A percentile compares a stretch with the other conserved stretches of the same genome.
phyloP scores from a whole-genome alignment of 2,888 invertebrate species.

The Ichneumoninae sp. region DNA sequence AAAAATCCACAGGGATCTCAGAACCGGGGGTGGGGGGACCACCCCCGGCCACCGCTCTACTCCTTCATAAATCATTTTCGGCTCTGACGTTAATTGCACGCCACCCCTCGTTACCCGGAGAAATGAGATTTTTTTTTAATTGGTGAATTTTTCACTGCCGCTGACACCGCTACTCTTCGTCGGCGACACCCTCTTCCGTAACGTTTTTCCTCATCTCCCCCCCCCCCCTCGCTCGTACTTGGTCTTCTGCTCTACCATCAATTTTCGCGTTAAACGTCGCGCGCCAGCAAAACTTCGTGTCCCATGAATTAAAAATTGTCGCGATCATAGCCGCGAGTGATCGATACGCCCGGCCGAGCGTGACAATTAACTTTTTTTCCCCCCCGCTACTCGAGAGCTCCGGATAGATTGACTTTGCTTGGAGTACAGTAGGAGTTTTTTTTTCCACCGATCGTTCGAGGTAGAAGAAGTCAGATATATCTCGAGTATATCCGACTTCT shows the following conservation, averaged over 20 bases:
- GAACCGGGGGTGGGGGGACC: constrained; percentile 12
- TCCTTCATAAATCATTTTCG: constrained; percentile 82
- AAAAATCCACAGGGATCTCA: constrained; percentile 62
- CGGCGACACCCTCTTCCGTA: constrained; percentile 51
- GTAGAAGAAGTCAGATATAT: constrained; percentile 3
- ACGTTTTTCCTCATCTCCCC: constrained; percentile 7
- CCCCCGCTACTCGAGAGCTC: background rate
- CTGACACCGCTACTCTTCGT: constrained; percentile 74
- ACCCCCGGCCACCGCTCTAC: constrained; percentile 63
- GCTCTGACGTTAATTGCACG: constrained; percentile 82
- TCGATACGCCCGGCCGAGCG: constrained; percentile 48
- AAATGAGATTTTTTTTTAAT: constrained; percentile 84
- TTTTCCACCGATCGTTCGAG: background rate
- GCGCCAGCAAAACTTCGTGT: constrained; percentile 29
- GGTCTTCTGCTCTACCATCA: constrained; percentile 56
- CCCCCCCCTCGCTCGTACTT: constrained; percentile 41
- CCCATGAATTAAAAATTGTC: constrained; percentile 70
- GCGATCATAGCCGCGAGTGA: constrained; percentile 61
- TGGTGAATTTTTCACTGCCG: constrained; percentile 82
- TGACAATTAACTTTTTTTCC: constrained; percentile 41
- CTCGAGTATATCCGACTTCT: background rate
- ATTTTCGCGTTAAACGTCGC: constrained; percentile 33
- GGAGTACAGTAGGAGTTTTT: background rate
- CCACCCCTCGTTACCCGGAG: constrained; percentile 82
- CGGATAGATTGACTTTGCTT: constrained; percentile 21